These are phyloP conservation scores for Denticeps clupeoides DNA, from an alignment of 2,797 vertebrate genomes.

Conservation along the genomic window DNA sequence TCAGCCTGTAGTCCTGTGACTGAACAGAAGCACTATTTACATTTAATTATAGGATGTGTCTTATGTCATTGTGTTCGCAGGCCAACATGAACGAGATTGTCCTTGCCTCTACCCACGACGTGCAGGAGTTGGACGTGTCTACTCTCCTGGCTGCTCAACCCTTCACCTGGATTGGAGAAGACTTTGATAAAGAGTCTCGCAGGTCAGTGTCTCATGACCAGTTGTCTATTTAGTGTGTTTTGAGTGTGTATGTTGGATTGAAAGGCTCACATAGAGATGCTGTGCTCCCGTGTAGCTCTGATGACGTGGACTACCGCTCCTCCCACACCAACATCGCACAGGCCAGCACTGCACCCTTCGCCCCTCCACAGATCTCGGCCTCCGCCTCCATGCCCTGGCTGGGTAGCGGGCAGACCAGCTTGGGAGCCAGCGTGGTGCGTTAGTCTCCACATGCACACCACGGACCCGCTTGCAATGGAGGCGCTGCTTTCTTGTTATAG, in stretches of 20 bases:
- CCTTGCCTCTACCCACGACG: constrained; percentile 92
- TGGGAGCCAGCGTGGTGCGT: constrained; percentile 89
- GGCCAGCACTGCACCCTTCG: constrained; percentile 60
- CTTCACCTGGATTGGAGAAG: constrained; percentile 93
- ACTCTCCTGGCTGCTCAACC: constrained; percentile 82
- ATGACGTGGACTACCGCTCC: constrained; percentile 82
- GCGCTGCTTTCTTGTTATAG: no score
- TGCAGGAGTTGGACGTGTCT: constrained; percentile 93
- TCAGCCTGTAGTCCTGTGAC: no score
- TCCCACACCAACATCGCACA: constrained; percentile 87
- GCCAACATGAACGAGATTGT: constrained; percentile 92
- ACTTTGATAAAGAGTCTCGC: constrained; percentile 91
- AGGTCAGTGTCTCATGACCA: no score
- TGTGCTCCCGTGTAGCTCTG: constrained; percentile 64
- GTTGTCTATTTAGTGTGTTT: no score
- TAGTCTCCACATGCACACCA: neutral
- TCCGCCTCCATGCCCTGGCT: constrained; percentile 92
- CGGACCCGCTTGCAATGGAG: no score
- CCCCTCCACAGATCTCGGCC: constrained; percentile 67
- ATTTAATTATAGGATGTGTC: neutral
- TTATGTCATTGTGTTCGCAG: constrained; percentile 44
- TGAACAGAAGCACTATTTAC: neutral
- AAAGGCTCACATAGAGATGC: constrained; percentile 7
- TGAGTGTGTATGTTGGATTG: neutral
- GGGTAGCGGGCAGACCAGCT: constrained; percentile 90